These are phyloP conservation scores for Capreolus pygargus DNA, from an alignment of 2,113 vertebrate genomes.

Conservation along the genomic window DNA sequence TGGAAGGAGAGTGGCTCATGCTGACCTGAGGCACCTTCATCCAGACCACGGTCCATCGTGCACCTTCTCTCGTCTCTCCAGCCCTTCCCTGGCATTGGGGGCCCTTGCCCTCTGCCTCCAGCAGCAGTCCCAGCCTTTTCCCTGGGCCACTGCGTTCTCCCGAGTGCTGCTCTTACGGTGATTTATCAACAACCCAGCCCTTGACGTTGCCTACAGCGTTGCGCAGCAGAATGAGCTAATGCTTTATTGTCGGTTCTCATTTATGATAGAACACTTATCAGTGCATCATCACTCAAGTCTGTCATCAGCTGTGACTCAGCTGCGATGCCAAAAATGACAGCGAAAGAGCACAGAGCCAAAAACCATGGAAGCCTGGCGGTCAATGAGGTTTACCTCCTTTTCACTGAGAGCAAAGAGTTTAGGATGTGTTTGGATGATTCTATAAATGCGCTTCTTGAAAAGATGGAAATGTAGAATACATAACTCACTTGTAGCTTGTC, in stretches of 20 bases:
- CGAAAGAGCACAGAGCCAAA: not conserved
- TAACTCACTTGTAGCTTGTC: not conserved
- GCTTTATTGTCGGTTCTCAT: fast-evolving
- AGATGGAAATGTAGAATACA: not conserved
- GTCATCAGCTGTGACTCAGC: not conserved
- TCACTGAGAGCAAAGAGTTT: not conserved
- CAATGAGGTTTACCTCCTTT: fast-evolving
- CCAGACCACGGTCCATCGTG: not conserved
- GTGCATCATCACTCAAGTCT: not conserved
- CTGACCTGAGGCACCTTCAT: not conserved
- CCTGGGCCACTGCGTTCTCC: fast-evolving
- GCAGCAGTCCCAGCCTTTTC: fast-evolving
- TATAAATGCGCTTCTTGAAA: not conserved
- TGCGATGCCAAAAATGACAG: fast-evolving
- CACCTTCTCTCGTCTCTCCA: fast-evolving
- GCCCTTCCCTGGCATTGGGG: fast-evolving
- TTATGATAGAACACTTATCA: fast-evolving
- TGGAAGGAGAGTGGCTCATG: not conserved
- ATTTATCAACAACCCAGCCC: too few relatives aligned
- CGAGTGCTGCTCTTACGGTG: fast-evolving
- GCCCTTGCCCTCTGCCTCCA: fast-evolving
- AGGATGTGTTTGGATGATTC: not conserved
- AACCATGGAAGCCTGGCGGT: fast-evolving
- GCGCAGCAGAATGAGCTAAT: fast-evolving
- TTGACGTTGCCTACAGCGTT: not conserved